These are phyloP conservation scores for Pedionomus torquatus DNA, from an alignment of 2,113 vertebrate species.

Conservation along the genomic window DNA sequence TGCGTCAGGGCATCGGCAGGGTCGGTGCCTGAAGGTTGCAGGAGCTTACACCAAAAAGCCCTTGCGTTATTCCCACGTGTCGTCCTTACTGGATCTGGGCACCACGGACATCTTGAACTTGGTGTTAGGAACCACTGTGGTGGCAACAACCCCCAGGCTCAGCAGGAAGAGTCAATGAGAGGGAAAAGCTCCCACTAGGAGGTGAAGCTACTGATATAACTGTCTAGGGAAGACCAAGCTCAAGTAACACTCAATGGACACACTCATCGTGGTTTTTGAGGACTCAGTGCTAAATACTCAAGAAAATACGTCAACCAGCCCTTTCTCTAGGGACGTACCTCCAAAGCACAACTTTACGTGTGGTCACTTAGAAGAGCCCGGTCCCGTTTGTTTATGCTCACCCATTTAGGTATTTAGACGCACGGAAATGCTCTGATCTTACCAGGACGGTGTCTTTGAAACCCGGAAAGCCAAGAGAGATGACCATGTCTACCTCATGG, in stretches of 20 bases:
- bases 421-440: no score
- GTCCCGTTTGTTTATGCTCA: background rate
- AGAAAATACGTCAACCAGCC: background rate
- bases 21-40: background rate
- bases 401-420: background rate
- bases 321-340: background rate
- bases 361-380: background rate
- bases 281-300: background rate
- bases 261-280: accelerated
- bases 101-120: background rate
- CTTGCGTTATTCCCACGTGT: background rate
- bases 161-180: background rate
- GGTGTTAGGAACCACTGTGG: accelerated
- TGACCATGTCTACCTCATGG: background rate
- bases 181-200: background rate
- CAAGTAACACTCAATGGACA: background rate
- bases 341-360: background rate
- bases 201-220: background rate
- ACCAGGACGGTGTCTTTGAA: background rate
- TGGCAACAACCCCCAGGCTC: background rate
- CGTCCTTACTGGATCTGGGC: accelerated
- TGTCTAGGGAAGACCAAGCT: background rate
- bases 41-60: background rate
- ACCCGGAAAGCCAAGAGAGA: background rate
- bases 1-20: background rate